phyloP scores from a whole-genome alignment of 2,113 vertebrate genomes.

The Trematocara nigrifrons region DNA sequence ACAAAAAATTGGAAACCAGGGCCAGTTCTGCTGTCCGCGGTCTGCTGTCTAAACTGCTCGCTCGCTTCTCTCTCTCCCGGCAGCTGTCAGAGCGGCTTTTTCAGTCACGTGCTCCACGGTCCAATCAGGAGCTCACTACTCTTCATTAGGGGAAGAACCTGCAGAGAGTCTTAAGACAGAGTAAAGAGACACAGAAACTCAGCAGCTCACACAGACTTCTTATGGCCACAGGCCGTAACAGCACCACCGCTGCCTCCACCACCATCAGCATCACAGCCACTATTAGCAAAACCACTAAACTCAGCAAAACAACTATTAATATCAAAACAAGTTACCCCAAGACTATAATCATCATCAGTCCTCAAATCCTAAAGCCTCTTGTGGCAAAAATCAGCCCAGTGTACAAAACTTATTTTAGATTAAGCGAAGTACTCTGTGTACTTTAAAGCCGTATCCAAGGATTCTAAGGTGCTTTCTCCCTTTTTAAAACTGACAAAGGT shows the following conservation, averaged over 20 bases:
- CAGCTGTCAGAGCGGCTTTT: neutral
- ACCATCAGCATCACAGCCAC: neutral
- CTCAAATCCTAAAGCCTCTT: neutral
- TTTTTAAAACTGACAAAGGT: neutral
- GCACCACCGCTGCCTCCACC: neutral
- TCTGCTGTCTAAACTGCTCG: neutral
- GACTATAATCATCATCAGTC: neutral
- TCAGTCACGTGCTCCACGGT: accelerated
- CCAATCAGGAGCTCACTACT: neutral
- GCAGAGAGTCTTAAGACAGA: neutral
- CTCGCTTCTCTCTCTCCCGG: neutral
- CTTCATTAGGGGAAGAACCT: neutral
- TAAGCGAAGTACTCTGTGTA: neutral
- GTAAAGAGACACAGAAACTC: neutral
- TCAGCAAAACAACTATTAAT: neutral
- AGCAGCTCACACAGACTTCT: neutral
- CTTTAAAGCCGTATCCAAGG: neutral
- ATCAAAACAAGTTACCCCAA: neutral
- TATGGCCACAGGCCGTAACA: neutral
- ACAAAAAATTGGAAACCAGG: neutral
- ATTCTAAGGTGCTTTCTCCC: neutral
- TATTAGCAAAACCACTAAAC: neutral
- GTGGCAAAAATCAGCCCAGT: neutral
- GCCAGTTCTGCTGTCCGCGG: neutral
- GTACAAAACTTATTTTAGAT: neutral